phyloP scores from a whole-genome alignment of 2,888 invertebrate species.

The Zelleria hepariella region DNA sequence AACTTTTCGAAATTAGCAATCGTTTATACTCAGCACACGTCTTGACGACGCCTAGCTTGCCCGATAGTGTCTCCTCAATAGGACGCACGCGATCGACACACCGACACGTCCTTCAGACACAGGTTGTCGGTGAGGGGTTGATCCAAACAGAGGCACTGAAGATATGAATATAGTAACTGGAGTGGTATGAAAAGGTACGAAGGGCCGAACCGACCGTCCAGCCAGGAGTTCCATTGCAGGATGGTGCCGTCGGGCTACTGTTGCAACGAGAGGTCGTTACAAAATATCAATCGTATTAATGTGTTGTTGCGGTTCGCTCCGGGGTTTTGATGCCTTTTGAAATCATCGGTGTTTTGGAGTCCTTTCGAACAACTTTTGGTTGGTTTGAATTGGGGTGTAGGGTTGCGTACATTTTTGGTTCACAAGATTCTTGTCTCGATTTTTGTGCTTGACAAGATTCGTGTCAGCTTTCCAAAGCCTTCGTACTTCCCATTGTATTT shows the following conservation, averaged over 20 bases:
- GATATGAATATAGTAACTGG: neutral
- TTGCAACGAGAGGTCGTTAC: constrained; percentile 34
- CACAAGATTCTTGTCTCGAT: too few relatives aligned
- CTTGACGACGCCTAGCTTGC: neutral
- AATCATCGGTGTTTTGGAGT: neutral
- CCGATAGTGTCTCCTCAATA: neutral
- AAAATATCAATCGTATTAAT: constrained; percentile 59
- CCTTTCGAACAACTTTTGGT: neutral
- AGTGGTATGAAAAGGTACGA: too few relatives aligned
- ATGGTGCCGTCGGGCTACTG: constrained; percentile 10
- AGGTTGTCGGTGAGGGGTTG: too few relatives aligned
- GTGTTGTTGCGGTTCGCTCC: neutral
- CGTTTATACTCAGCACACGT: neutral
- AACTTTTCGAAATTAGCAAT: neutral
- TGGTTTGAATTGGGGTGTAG: too few relatives aligned
- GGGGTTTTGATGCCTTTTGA: neutral
- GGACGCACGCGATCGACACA: too few relatives aligned
- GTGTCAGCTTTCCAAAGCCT: too few relatives aligned
- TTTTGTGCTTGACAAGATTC: too few relatives aligned
- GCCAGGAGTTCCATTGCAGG: neutral
- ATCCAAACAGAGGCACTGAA: too few relatives aligned
- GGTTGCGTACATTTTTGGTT: too few relatives aligned
- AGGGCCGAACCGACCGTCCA: neutral
- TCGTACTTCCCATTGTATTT: too few relatives aligned
- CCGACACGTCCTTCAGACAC: neutral